Conservation (phyloP, 2,113 vertebrate genomes). For the Myrmecobius fasciatus region DNA sequence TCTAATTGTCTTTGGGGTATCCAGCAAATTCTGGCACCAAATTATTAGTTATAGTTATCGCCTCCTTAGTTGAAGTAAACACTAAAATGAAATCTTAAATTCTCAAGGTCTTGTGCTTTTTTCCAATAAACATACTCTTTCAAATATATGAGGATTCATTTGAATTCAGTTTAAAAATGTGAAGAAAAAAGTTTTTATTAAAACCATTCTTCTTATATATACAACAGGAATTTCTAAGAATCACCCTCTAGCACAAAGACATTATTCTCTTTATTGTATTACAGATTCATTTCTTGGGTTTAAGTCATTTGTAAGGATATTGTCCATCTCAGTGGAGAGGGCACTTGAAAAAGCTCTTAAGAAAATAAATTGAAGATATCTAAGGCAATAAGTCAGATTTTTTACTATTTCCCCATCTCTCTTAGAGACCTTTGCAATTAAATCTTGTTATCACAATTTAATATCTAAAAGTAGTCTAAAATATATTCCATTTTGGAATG, state of each 20-base stretch:
- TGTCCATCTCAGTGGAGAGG: neutral
- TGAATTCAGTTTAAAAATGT: constrained; percentile 27
- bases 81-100: neutral
- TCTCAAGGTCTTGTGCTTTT: neutral
- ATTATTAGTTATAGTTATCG: neutral
- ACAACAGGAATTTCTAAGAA: neutral
- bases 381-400: neutral
- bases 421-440: neutral
- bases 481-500: constrained; percentile 8
- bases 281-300: neutral
- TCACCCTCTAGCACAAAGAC: neutral
- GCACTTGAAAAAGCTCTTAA: neutral
- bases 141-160: neutral
- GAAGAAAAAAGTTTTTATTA: neutral
- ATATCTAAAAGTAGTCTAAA: neutral
- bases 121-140: neutral
- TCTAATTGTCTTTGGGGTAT: constrained; percentile 16
- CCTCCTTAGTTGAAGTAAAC: neutral
- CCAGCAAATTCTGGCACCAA: neutral
- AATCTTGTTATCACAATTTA: neutral
- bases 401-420: neutral
- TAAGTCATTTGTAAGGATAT: neutral
- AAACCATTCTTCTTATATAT: constrained; percentile 4
- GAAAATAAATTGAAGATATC: neutral
- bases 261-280: neutral